A percentile compares a stretch with the other conserved stretches of the same genome.
These are phyloP conservation scores for Pterostichus madidus DNA, from an alignment of 2,888 invertebrate genomes.

Conservation along the genomic window DNA sequence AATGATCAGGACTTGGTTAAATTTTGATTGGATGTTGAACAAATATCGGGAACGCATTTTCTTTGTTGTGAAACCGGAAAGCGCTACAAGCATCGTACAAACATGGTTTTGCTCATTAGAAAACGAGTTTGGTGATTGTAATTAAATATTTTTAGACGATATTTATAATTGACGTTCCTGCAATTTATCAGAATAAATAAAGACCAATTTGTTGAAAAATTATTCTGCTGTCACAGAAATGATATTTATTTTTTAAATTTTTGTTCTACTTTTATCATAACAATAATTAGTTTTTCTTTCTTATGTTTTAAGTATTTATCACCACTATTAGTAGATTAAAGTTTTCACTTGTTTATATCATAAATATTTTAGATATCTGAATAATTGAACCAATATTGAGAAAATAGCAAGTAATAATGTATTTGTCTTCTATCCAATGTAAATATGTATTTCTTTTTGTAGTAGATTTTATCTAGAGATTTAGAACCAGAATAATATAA, in stretches of 20 bases:
- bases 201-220: neutral
- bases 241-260: neutral
- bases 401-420: constrained; percentile 19
- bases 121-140: constrained; percentile 47
- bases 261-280: too few relatives aligned
- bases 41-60: constrained; percentile 1
- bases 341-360: constrained; percentile 14
- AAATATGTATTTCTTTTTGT: constrained; percentile 55
- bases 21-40: constrained; percentile 4
- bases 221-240: neutral
- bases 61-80: neutral
- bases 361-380: neutral
- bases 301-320: constrained; percentile 18
- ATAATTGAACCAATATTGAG: constrained; percentile 15
- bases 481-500: constrained; percentile 24
- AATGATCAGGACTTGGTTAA: too few relatives aligned
- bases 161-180: constrained; percentile 59
- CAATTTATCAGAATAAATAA: neutral
- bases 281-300: too few relatives aligned
- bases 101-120: constrained; percentile 36
- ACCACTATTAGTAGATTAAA: constrained; percentile 4
- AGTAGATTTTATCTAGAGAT: constrained; percentile 10
- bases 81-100: constrained; percentile 47
- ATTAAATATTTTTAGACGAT: constrained; percentile 54
- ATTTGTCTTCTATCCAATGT: constrained; percentile 42